phyloP scores from a whole-genome alignment of 2,113 vertebrate genomes.

The Dissostichus mawsoni region DNA sequence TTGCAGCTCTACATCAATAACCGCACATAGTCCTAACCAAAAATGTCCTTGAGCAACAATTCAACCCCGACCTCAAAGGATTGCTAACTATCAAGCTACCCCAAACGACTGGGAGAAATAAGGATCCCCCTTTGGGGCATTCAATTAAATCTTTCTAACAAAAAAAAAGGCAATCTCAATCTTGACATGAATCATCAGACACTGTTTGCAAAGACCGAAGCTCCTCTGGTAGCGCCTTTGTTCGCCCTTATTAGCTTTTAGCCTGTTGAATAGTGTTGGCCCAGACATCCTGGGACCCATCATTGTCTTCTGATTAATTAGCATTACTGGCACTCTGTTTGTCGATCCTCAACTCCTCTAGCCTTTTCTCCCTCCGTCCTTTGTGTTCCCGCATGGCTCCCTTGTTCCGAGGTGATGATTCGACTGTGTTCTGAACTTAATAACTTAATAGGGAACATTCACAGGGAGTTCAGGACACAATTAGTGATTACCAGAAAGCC shows the following conservation, averaged over 20 bases:
- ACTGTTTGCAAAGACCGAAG: slow-evolving; percentile 46
- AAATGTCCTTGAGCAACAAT: slow-evolving; percentile 1
- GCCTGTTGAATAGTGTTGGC: slow-evolving; percentile 41
- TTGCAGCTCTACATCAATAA: background rate
- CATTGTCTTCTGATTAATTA: slow-evolving; percentile 79
- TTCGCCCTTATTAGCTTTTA: slow-evolving; percentile 57
- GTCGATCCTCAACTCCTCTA: slow-evolving; percentile 49
- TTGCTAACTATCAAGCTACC: background rate
- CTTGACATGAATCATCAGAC: slow-evolving; percentile 55
- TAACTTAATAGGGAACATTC: slow-evolving; percentile 77
- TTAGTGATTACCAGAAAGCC: slow-evolving; percentile 79
- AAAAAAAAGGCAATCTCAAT: slow-evolving; percentile 29
- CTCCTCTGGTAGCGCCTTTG: slow-evolving; percentile 43
- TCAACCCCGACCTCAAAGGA: background rate
- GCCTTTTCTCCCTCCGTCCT: slow-evolving; percentile 43
- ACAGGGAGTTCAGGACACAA: slow-evolving; percentile 78
- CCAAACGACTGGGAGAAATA: slow-evolving; percentile 1
- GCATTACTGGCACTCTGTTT: slow-evolving; percentile 67
- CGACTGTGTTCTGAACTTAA: slow-evolving; percentile 63
- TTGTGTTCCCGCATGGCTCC: slow-evolving; percentile 40
- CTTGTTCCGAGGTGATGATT: slow-evolving; percentile 55
- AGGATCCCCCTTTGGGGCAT: slow-evolving; percentile 29
- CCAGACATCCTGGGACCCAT: slow-evolving; percentile 54
- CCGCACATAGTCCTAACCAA: background rate
- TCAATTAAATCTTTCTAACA: slow-evolving; percentile 24